These are phyloP conservation scores for Papilio glaucus DNA, from an alignment of 1,140 invertebrate species.

Conservation along the genomic window DNA sequence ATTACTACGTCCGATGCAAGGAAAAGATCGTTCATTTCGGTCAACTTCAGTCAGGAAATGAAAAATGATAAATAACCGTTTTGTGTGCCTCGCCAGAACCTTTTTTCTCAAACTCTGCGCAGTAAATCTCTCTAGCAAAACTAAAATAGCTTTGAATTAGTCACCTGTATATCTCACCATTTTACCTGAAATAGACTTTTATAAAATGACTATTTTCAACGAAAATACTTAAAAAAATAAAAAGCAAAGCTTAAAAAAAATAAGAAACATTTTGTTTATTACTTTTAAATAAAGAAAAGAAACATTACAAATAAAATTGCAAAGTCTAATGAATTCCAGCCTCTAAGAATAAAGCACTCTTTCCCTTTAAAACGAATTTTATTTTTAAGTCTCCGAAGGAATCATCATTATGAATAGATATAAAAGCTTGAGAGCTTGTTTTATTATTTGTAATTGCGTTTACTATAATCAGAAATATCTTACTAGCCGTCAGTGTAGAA, in stretches of 20 bases:
- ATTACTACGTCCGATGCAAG: slow-evolving; percentile 1
- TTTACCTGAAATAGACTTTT: no score
- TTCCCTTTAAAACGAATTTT: background rate
- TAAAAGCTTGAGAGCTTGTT: background rate
- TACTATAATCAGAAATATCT: no score
- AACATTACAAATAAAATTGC: background rate
- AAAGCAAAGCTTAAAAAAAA: no score
- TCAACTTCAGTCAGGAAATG: slow-evolving; percentile 20
- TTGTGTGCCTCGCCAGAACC: background rate
- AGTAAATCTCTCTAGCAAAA: background rate
- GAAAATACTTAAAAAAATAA: no score
- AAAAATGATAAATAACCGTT: slow-evolving; percentile 17
- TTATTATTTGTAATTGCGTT: background rate
- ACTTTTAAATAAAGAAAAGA: no score
- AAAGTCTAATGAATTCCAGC: slow-evolving; percentile 12
- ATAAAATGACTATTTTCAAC: no score
- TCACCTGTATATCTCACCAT: background rate
- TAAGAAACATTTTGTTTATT: no score
- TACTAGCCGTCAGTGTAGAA: no score
- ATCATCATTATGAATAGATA: background rate
- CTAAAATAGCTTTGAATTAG: background rate
- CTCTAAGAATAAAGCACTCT: slow-evolving; percentile 9
- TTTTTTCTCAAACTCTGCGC: background rate
- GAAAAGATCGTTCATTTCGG: slow-evolving; percentile 23
- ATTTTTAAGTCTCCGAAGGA: slow-evolving; percentile 8